These are phyloP conservation scores for Hylyphantes graminicola DNA, from an alignment of 1,140 invertebrate genomes.

Conservation along the genomic window DNA sequence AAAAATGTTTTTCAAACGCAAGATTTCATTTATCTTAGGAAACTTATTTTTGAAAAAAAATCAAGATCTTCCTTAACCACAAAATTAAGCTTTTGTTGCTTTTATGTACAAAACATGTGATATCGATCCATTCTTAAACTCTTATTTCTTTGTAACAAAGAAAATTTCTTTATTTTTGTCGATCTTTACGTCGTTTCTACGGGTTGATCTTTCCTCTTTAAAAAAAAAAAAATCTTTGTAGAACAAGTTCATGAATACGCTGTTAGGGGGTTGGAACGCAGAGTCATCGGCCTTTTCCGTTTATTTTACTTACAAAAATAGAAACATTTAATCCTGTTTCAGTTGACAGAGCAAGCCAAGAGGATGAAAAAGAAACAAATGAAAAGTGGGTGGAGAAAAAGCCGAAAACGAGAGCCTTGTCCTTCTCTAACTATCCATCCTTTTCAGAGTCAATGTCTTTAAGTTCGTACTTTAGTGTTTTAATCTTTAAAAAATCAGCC, in stretches of 20 bases:
- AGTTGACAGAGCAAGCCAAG: slow-evolving; percentile 49
- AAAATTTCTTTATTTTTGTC: background rate
- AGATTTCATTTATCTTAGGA: too few relatives aligned
- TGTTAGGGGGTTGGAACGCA: slow-evolving; percentile 17
- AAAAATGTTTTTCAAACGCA: too few relatives aligned
- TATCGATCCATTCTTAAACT: too few relatives aligned
- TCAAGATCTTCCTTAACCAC: too few relatives aligned
- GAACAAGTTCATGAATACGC: slow-evolving; percentile 40
- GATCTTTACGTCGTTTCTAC: background rate
- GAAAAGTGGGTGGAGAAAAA: slow-evolving; percentile 25
- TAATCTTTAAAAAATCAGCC: background rate
- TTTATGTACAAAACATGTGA: too few relatives aligned
- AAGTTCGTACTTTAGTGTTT: slow-evolving; percentile 1
- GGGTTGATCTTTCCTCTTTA: background rate
- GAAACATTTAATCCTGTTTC: slow-evolving; percentile 58
- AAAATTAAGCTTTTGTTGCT: too few relatives aligned
- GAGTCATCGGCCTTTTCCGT: slow-evolving; percentile 35
- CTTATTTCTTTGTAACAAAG: too few relatives aligned
- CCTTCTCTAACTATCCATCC: slow-evolving; percentile 48
- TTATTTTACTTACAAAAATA: slow-evolving; percentile 55
- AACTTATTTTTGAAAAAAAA: too few relatives aligned
- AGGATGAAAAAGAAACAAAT: slow-evolving; percentile 43
- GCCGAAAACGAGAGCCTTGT: slow-evolving; percentile 25
- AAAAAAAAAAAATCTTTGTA: slow-evolving; percentile 32
- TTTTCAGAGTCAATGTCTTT: slow-evolving; percentile 12